Base-by-base conservation (phyloP, 2,113 vertebrate genomes). In the Neolamprologus devosi region DNA sequence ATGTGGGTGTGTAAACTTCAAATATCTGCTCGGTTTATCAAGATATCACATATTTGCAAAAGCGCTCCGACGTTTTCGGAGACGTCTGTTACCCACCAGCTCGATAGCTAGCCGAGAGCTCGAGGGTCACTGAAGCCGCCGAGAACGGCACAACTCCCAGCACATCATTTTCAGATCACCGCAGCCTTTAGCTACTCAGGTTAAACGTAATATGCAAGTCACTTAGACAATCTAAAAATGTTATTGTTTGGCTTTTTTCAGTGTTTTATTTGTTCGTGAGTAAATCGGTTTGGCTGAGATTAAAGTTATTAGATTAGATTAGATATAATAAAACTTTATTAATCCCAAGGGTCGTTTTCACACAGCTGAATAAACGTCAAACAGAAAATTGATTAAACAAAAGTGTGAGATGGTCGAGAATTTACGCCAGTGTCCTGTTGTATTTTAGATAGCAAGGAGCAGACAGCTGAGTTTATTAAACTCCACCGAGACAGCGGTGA, bases 101-200 rank as follows among this genome's bases (percentile, higher is more conserved):
- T 53, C 3, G 3, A 53, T 10, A 53, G 51, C 51, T n/a, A 10
- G 51, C 19, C 19, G 9, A 2, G 19, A 53, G 51, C 51, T 53
- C 5, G 19, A 53, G 19, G 51, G 49, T 53, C 19, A n/a, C 9
- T 53, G 19, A 2, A 21, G 19, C 51, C 1, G 5, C 9, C 3
- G 5, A 11, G 5, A 54, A 21, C 3, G 5, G 51, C 51, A 11
- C 51, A 53, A 54, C 5, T 21, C 51, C n/a, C 3, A 2, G 51
- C 51, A 54, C n/a, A 21, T 54, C 10, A 21, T 21, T 21, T 54
- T 54, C 51, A 54, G 51, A 21, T 54, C 51, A 21, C 10, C 2
- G 10, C 6, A 4, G n/a, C 0, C 5, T 21, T 54, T 21, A 0
- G 10, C n/a, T 54, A 7, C n/a, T 54, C n/a, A 12, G 51, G 51